These are phyloP conservation scores for Chloroclysta siterata DNA, from an alignment of 2,888 invertebrate genomes.

Conservation along the genomic window DNA sequence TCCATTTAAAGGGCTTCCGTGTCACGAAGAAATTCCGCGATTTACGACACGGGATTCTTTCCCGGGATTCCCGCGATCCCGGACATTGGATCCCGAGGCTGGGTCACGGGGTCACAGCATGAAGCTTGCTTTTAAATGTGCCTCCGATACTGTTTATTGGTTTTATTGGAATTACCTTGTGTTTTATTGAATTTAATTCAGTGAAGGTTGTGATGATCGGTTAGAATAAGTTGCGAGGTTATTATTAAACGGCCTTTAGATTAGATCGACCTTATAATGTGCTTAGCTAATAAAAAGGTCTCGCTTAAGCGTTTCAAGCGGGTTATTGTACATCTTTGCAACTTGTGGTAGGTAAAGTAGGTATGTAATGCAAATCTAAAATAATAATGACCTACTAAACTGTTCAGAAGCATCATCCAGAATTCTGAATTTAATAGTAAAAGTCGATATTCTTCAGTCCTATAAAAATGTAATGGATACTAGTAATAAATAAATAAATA, in stretches of 20 bases:
- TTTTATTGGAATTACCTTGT: conserved; percentile 31
- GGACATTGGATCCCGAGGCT: conserved; percentile 32
- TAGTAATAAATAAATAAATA: too few species aligned
- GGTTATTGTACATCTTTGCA: not conserved
- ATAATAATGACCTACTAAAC: too few species aligned
- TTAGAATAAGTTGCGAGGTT: conserved; percentile 15
- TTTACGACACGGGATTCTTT: conserved; percentile 39
- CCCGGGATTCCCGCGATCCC: conserved; percentile 39
- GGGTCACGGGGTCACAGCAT: conserved; percentile 52
- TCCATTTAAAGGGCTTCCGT: conserved; percentile 53
- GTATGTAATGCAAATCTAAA: too few species aligned
- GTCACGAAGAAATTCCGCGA: conserved; percentile 38
- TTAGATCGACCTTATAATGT: conserved; percentile 23
- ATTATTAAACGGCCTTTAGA: conserved; percentile 19
- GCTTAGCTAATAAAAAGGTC: conserved; percentile 8
- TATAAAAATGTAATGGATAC: too few species aligned
- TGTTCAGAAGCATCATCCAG: too few species aligned
- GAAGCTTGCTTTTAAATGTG: conserved; percentile 19
- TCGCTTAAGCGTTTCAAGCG: not conserved
- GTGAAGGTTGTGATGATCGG: conserved; percentile 25
- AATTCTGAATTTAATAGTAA: too few species aligned
- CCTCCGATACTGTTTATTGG: conserved; percentile 20
- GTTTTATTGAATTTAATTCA: conserved; percentile 27
- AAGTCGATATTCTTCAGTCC: too few species aligned
- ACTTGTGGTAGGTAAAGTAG: too few species aligned